Evolutionary conservation across 1,140 invertebrate species (phyloP), one percentile per base, ranked within the genome.

Genomic region (Helicoverpa armigera): DNA sequence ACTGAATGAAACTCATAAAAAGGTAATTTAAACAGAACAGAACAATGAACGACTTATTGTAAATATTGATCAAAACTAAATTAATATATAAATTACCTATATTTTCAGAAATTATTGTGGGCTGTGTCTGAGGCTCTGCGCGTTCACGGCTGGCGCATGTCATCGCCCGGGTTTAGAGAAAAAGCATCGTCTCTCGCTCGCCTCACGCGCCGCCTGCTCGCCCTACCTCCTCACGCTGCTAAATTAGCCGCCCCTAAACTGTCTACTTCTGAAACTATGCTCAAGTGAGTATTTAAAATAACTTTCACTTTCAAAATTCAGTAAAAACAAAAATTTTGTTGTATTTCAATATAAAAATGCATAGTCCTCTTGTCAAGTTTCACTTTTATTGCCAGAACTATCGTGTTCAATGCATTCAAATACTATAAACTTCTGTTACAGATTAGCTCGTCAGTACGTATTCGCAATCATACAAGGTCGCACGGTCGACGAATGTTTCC

Each of bases 81-180:
- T 50, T 4, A 67, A 67, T 48, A 50, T 43, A 31, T 11, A 18
- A 18, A 11, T 67, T 48, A n/a, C n/a, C n/a, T n/a, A 67, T n/a
- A 1, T 16, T 67, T 77, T 77, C 85, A 97, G 97, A 97, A 97
- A 95, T 92, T 97, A 69, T 88, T 97, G 13, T 97, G 96, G 96
- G 97, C 97, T 0, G 96, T 97, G 54, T 96, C 96, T 1, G 96
- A 97, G 86, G 96, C 96, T 0, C 90, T 97, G 18, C 93, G 96
- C 35, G 90, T 91, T 18, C 96, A 96, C 91, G 96, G 96, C n/a
- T 96, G 97, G 83, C 95, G 94, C 1, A 95, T 96, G 94, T 95
- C 90, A 3, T 96, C 97, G 87, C 95, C 96, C 0, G 91, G 96
- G n/a, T 97, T 97, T 91, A 96, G 96, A 69, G 94, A 96, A 73